A percentile compares a stretch with the other conserved stretches of the same genome.
phyloP scores from a whole-genome alignment of 2,113 vertebrate genomes.

The Pituophis catenifer region DNA sequence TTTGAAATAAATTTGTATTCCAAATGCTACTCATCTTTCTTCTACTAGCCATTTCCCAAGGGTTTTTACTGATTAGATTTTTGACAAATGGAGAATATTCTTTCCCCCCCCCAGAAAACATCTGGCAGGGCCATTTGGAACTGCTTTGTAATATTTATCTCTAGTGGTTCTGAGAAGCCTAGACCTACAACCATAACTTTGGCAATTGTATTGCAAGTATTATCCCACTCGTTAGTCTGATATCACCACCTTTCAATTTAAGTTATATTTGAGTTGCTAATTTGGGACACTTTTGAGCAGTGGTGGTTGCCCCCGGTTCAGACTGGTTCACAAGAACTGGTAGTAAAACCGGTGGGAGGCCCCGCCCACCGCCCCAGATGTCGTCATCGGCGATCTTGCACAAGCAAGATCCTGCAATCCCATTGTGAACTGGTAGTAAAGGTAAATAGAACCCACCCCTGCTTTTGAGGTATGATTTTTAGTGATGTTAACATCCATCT shows the following conservation, averaged over 20 bases:
- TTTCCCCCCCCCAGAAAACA: not conserved
- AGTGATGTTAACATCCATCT: not conserved
- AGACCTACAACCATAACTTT: not conserved
- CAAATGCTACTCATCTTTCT: not conserved
- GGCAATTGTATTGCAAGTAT: not conserved
- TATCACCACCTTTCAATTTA: not conserved
- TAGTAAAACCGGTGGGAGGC: too few relatives aligned
- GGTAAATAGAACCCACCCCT: too few relatives aligned
- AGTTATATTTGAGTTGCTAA: not conserved
- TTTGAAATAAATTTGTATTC: not conserved
- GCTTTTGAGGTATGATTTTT: not conserved
- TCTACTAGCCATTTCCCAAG: not conserved
- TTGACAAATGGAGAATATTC: not conserved
- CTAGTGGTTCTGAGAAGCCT: not conserved
- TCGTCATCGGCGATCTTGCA: too few relatives aligned
- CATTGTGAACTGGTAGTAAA: too few relatives aligned
- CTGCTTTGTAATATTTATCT: not conserved
- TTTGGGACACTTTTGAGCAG: not conserved
- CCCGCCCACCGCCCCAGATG: too few relatives aligned
- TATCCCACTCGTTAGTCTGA: not conserved
- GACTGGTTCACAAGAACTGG: too few relatives aligned
- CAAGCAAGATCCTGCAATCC: too few relatives aligned
- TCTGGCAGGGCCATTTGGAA: not conserved
- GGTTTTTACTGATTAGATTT: conserved; percentile 5
- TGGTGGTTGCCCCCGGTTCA: too few relatives aligned